Base-by-base conservation (phyloP, 2,113 vertebrate species). In the Sander vitreus region DNA sequence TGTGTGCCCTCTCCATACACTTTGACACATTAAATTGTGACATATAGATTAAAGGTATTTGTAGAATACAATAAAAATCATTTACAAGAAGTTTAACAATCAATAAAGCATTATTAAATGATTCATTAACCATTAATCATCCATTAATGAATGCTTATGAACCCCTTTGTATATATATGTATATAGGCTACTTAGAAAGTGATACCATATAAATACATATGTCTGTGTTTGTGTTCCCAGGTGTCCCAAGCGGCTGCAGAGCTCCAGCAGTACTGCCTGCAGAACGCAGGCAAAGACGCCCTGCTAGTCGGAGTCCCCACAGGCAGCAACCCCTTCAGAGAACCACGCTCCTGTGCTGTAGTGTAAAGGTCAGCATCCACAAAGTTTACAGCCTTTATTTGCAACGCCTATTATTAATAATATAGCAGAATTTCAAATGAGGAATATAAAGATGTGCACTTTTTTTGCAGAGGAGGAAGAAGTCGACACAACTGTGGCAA, bases 201-300 rank as follows among this genome's bases (percentile, higher is more conserved):
- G 16, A 2, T 23, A 23, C 12, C 18, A 1, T 21, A 9, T 47
- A 13, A 51, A 39, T 9, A 21, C n/a, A 57, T 21, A 2, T 43
- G 11, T 30, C 5, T 39, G 14, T 45, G 13, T 74, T 12, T 62
- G 5, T 69, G 14, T 19, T 6, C 45, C 1, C 90, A 99, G 98
- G 97, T 99, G 65, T 99, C 98, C 6, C 97, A 99, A 93, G 98
- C 98, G 0, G 98, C 98, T 13, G 96, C 97, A 25, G 98, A 99
- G 82, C 97, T 99, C 15, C 97, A 97, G 78, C 97, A 99, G 91
- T 99, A 97, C 83, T 99, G 98, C 83, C 94, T 97, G 88, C 97
- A 99, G 91, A 99, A 99, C 0, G 98, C 97, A 47, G 95, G 96
- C 81, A 98, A 97, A 92, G 98, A 99, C 10, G 97, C 97, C 30